Evolutionary conservation across 2,797 vertebrate species (phyloP).

Genomic region (Champsocephalus gunnari): DNA sequence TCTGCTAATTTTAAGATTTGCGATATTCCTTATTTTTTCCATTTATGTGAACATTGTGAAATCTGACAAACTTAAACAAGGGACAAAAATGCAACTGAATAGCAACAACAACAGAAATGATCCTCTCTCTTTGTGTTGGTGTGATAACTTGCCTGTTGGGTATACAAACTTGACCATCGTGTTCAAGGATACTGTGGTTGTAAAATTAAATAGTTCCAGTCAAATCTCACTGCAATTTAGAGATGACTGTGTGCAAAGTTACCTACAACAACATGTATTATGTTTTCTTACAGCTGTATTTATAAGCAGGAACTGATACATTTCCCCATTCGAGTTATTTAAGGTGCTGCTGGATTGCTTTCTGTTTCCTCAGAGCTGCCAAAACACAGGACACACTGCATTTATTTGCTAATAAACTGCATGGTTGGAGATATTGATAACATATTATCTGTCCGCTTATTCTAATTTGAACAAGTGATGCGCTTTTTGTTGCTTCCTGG

Average conservation of each 20-base stretch:
- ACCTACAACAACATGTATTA: background rate
- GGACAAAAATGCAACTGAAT: background rate
- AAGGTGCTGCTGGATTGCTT: too few species aligned
- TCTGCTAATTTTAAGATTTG: constrained; percentile 17
- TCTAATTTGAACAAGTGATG: too few species aligned
- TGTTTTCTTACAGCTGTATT: constrained; percentile 10
- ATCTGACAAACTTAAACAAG: background rate
- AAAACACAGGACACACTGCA: too few species aligned
- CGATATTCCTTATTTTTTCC: background rate
- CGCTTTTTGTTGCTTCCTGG: too few species aligned
- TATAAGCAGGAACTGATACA: background rate
- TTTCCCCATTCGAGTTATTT: too few species aligned
- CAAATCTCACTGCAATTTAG: background rate
- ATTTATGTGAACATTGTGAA: background rate
- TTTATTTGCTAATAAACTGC: too few species aligned
- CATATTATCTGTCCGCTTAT: too few species aligned
- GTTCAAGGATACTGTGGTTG: background rate
- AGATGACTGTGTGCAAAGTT: constrained; percentile 6
- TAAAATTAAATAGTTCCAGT: constrained; percentile 1
- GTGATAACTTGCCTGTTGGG: background rate
- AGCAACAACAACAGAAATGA: background rate
- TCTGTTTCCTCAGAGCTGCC: too few species aligned
- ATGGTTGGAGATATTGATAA: too few species aligned
- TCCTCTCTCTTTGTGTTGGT: background rate
- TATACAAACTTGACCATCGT: constrained; percentile 2